phyloP scores from a whole-genome alignment of 2,888 invertebrate genomes.

The Morpho deidamia region DNA sequence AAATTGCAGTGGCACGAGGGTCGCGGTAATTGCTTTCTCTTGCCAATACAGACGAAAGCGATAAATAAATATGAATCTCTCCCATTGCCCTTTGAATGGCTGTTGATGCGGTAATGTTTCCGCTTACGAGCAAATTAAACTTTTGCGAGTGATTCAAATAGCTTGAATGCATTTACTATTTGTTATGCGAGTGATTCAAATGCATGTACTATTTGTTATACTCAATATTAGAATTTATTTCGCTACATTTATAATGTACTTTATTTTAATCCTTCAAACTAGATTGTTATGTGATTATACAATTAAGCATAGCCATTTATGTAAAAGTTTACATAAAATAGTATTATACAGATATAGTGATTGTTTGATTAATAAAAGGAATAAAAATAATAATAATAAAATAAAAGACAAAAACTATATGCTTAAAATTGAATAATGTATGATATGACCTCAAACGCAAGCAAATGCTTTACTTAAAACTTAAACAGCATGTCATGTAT shows the following conservation, averaged over 20 bases:
- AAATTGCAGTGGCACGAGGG: conserved; percentile 66
- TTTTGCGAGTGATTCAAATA: conserved; percentile 1
- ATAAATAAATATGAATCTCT: conserved; percentile 65
- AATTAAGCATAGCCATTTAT: conserved; percentile 4
- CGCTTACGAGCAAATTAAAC: conserved; percentile 11
- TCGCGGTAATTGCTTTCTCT: conserved; percentile 61
- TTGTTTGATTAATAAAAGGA: too few species aligned
- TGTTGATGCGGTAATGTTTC: conserved; percentile 8
- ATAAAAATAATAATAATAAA: too few species aligned
- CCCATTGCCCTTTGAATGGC: conserved; percentile 27
- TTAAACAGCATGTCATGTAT: conserved; percentile 1
- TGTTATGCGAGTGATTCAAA: background rate
- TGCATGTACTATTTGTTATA: background rate
- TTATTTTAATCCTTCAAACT: background rate
- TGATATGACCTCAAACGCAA: too few species aligned
- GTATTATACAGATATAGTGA: too few species aligned
- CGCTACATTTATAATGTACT: background rate
- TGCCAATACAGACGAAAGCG: conserved; percentile 48
- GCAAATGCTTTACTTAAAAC: background rate
- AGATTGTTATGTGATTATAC: background rate
- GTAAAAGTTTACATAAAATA: too few species aligned
- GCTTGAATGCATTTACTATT: too few species aligned
- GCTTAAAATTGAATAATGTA: too few species aligned
- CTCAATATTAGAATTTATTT: background rate
- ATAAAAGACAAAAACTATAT: too few species aligned